These are phyloP conservation scores for Equus quagga DNA, from an alignment of 2,113 vertebrate genomes.

Conservation along the genomic window DNA sequence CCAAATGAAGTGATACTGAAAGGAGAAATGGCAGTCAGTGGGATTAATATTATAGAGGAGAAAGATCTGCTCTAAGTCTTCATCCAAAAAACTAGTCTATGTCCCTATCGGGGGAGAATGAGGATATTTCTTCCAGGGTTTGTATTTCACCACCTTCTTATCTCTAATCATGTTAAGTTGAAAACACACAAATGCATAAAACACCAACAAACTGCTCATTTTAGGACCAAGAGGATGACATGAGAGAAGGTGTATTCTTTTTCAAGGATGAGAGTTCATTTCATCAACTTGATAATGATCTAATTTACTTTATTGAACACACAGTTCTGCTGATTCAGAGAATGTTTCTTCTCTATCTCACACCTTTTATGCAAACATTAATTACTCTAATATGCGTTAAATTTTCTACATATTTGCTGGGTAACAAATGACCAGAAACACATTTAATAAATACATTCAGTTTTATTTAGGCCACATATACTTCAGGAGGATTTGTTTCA, in stretches of 20 bases:
- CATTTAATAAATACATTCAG: background rate
- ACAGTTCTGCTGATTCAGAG: background rate
- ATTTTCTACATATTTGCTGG: background rate
- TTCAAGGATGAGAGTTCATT: background rate
- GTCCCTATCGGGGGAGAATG: background rate
- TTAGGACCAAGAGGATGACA: background rate
- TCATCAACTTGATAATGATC: background rate
- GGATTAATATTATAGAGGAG: too few species aligned
- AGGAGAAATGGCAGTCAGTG: background rate
- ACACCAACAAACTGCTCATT: background rate
- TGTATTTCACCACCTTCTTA: background rate
- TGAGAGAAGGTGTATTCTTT: background rate
- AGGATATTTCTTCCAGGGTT: background rate
- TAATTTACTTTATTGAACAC: background rate
- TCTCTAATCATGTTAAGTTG: background rate
- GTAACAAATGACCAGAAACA: background rate
- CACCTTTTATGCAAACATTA: background rate
- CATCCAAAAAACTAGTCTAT: background rate
- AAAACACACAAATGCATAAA: background rate
- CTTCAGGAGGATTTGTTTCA: background rate
- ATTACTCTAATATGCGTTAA: background rate
- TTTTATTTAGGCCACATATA: background rate
- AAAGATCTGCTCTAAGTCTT: background rate
- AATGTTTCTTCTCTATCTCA: background rate
- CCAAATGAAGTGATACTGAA: background rate